Evolutionary conservation across 1,140 invertebrate genomes (phyloP), one percentile per base, ranked within the genome.

Genomic region (Philopotamus ludificatus): DNA sequence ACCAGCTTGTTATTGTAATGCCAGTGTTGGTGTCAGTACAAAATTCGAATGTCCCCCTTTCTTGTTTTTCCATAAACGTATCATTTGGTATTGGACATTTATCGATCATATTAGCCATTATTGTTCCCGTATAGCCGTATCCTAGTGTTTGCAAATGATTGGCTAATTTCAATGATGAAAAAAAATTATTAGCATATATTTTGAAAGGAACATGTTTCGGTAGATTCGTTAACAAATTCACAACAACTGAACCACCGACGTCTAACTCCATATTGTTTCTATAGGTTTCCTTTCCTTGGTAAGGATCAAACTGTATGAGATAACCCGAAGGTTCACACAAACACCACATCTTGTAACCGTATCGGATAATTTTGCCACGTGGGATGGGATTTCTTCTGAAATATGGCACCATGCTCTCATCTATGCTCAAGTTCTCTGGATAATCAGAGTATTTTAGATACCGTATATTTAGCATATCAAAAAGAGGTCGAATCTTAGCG

Each of bases 311-410:
- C 15, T 70, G 42, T 15, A 65, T 62, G 8, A 70, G 16, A 54
- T 18, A 39, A 39, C 34, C 34, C n/a, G n/a, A 39, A 39, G 28
- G 44, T n/a, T 58, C 58, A 42, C 70, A 63, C 26, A 70, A 55
- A 26, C 2, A 54, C 70, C 66, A 68, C 22, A 71, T 68, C 23
- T 68, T 71, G 25, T 67, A 70, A 8, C 69, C 58, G 34, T 39
- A 39, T 7, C 34, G 34, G 34, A 39, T 39, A 8, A n/a, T 7
- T 39, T 39, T 39, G n/a, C 34, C 34, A 39, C n/a, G 34, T 39
- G 7, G 7, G n/a, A n/a, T 39, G 34, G 34, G 34, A 39, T 39
- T 7, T 39, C 34, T 39, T n/a, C n/a, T n/a, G n/a, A n/a, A n/a
- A n/a, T n/a, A n/a, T n/a, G n/a, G n/a, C n/a, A n/a, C n/a, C n/a